Percentiles rank a stretch among this genome's conserved stretches.
Evolutionary conservation across 2,113 vertebrate species (phyloP).

Genomic region (Callipepla californica): DNA sequence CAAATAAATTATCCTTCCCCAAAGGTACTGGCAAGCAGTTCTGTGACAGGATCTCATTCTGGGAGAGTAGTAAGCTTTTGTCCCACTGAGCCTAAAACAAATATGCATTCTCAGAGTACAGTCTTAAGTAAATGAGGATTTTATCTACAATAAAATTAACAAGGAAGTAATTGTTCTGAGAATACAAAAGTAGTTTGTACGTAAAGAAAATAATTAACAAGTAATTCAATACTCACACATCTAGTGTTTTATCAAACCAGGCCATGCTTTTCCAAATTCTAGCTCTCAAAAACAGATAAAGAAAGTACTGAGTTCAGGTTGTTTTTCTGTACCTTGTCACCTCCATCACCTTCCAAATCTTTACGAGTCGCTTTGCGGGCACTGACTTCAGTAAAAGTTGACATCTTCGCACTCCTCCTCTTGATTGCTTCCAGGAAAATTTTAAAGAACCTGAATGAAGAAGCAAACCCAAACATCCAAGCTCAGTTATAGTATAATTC

Average conservation of each 20-base stretch:
- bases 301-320: not conserved
- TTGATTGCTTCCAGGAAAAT: conserved; percentile 87
- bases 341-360: conserved; percentile 75
- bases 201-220: not conserved
- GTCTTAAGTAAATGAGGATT: not conserved
- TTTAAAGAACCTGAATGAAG: conserved; percentile 86
- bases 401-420: conserved; percentile 85
- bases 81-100: not conserved
- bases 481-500: not conserved
- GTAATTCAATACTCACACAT: not conserved
- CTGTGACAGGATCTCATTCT: not conserved
- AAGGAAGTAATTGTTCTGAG: not conserved
- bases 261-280: not conserved
- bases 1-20: not conserved
- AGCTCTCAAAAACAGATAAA: not conserved
- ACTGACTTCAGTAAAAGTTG: conserved; percentile 84
- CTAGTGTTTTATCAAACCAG: not conserved
- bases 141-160: not conserved
- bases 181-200: not conserved
- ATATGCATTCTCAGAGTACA: not conserved
- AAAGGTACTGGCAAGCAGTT: not conserved
- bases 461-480: not conserved
- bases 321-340: conserved; percentile 62
- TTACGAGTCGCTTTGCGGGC: conserved; percentile 81
- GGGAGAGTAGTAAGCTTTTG: not conserved